Conservation (phyloP, 1,140 invertebrate genomes). For the Branchinecta lindahli region DNA sequence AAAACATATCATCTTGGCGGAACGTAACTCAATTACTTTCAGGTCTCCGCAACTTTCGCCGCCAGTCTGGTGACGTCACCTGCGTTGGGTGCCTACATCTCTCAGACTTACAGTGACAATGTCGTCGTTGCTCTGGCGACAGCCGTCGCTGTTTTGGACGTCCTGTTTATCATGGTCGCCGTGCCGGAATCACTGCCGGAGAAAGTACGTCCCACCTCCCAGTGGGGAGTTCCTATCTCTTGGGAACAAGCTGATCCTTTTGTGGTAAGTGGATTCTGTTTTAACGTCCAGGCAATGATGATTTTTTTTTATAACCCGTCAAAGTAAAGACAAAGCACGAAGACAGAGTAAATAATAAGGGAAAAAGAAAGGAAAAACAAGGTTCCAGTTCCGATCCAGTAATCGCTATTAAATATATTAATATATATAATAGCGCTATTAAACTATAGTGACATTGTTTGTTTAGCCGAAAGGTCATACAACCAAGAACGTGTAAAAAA, state of each 20-base stretch:
- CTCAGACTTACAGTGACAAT: slow-evolving; percentile 73
- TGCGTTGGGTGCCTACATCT: slow-evolving; percentile 84
- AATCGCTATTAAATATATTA: too few species aligned
- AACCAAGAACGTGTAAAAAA: too few species aligned
- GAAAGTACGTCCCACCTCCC: slow-evolving; percentile 57
- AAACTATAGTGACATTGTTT: too few species aligned
- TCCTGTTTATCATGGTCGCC: slow-evolving; percentile 93
- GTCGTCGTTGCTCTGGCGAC: slow-evolving; percentile 92
- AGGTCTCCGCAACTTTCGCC: slow-evolving; percentile 93
- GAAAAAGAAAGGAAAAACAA: neutral
- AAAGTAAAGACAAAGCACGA: too few species aligned
- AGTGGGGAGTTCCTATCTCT: slow-evolving; percentile 62
- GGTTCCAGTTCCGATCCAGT: neutral
- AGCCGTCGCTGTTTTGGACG: slow-evolving; percentile 83
- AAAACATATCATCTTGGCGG: too few species aligned
- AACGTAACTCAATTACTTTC: slow-evolving; percentile 12
- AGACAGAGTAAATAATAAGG: too few species aligned
- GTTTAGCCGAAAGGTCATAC: neutral
- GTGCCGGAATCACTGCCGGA: slow-evolving; percentile 96
- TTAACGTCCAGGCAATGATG: neutral
- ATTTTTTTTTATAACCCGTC: too few species aligned
- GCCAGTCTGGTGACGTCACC: slow-evolving; percentile 94
- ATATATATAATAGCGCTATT: too few species aligned
- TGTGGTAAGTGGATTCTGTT: slow-evolving; percentile 41
- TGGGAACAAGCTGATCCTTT: slow-evolving; percentile 98